Conservation (phyloP, 2,797 vertebrate species). For the Alectoris magna region DNA sequence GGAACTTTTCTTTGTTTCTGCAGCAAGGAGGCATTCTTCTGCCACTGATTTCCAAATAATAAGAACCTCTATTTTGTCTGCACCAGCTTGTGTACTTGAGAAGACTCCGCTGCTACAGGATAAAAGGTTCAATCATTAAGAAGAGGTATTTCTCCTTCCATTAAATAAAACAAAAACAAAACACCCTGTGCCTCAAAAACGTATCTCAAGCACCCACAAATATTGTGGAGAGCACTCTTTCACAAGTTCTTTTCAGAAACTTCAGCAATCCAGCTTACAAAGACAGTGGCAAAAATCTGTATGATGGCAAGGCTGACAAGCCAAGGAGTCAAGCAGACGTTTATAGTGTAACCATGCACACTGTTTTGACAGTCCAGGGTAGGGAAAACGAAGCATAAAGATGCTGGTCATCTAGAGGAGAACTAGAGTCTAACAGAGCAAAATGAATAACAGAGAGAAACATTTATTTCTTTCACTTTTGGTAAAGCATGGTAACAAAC, state of each 20-base stretch:
- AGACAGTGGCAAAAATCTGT: background rate
- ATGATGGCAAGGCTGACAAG: background rate
- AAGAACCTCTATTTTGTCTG: background rate
- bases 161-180: background rate
- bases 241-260: conserved; percentile 16
- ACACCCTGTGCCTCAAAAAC: background rate
- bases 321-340: background rate
- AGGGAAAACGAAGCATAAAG: background rate
- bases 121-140: background rate
- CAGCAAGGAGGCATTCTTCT: background rate
- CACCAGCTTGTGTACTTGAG: background rate
- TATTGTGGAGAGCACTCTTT: background rate
- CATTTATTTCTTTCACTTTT: background rate
- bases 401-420: background rate
- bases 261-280: background rate
- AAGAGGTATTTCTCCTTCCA: background rate
- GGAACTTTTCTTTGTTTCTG: background rate
- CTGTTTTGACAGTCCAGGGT: background rate
- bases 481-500: background rate
- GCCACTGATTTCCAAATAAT: background rate
- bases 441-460: background rate
- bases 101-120: background rate
- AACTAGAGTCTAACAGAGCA: background rate
- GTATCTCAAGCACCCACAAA: background rate
- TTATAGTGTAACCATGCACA: background rate